Evolutionary conservation across 2,113 vertebrate species (phyloP).

Genomic region (Gopherus flavomarginatus): DNA sequence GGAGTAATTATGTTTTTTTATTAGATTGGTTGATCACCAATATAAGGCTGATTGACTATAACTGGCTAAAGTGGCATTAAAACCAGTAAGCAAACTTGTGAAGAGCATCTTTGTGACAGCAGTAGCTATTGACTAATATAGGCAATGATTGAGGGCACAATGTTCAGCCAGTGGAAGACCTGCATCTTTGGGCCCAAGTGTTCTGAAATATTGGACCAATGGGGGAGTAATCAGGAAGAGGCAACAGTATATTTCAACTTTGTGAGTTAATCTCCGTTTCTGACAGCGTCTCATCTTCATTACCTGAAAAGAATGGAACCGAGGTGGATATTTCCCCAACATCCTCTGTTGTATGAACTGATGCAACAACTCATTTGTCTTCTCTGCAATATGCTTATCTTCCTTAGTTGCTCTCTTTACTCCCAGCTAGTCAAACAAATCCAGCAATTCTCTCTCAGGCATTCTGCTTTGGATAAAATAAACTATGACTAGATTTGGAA

Average conservation of each 20-base stretch:
- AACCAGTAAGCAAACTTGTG: background rate
- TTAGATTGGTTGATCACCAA: background rate
- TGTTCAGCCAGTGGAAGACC: background rate
- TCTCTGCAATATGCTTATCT: background rate
- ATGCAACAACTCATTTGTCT: background rate
- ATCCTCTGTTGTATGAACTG: background rate
- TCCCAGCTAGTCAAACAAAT: background rate
- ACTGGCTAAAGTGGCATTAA: background rate
- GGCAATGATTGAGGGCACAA: background rate
- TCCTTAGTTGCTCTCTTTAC: background rate
- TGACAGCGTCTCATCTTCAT: background rate
- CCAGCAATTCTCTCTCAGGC: background rate
- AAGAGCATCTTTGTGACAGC: background rate
- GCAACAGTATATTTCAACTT: background rate
- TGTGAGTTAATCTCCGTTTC: background rate
- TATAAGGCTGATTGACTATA: background rate
- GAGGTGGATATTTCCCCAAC: background rate
- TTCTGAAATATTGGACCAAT: background rate
- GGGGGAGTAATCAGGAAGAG: background rate
- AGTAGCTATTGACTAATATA: background rate
- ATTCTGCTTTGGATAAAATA: background rate
- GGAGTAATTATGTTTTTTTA: background rate
- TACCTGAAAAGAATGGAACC: background rate
- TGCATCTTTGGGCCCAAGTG: background rate
- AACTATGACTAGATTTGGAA: background rate